These are phyloP conservation scores for Atopsyche davidsoni DNA, from an alignment of 1,140 invertebrate species.

Conservation along the genomic window DNA sequence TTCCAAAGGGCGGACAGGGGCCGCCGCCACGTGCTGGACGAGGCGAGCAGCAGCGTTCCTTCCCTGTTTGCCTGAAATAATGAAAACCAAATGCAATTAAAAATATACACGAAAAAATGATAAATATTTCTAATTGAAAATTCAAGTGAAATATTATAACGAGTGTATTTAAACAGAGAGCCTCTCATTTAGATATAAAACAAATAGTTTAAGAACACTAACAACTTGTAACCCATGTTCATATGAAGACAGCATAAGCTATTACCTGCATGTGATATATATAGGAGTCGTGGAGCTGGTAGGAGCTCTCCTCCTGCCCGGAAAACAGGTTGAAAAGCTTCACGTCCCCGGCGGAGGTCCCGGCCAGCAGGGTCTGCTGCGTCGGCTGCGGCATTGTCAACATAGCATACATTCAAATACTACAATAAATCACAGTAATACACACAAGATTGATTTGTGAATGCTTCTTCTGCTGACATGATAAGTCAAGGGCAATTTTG, in stretches of 20 bases:
- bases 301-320: slow-evolving; percentile 70
- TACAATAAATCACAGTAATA: not conserved
- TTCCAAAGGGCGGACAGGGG: slow-evolving; percentile 84
- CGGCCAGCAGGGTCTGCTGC: slow-evolving; percentile 75
- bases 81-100: not conserved
- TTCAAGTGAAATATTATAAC: too few species aligned
- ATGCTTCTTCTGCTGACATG: too few species aligned
- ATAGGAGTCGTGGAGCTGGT: slow-evolving; percentile 76
- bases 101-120: not conserved
- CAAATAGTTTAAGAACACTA: too few species aligned
- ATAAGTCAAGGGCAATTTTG: too few species aligned
- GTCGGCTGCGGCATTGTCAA: slow-evolving; percentile 55
- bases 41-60: slow-evolving; percentile 77
- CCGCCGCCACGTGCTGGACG: slow-evolving; percentile 69
- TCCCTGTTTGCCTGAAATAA: slow-evolving; percentile 45
- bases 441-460: too few species aligned
- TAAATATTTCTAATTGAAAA: too few species aligned
- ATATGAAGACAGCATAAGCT: too few species aligned
- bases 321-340: slow-evolving; percentile 79
- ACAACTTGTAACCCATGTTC: too few species aligned
- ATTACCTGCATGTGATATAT: slow-evolving; percentile 72
- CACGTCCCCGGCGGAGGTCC: slow-evolving; percentile 82
- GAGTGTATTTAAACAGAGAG: too few species aligned
- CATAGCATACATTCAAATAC: not conserved
- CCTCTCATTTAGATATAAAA: too few species aligned